These are phyloP conservation scores for Glyphotaelius pellucidus DNA, from an alignment of 2,888 invertebrate genomes.

Conservation along the genomic window DNA sequence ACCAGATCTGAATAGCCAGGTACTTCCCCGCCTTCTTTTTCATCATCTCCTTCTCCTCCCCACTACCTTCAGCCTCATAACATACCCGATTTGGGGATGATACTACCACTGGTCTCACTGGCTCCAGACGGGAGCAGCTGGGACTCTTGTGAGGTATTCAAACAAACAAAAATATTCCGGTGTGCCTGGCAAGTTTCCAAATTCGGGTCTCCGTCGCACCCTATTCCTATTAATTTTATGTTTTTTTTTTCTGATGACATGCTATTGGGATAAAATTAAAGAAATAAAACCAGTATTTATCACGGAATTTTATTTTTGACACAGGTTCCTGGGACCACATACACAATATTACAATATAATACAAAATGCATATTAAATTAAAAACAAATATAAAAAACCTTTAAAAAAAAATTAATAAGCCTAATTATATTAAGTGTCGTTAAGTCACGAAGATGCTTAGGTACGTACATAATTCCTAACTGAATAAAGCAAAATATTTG, in stretches of 20 bases:
- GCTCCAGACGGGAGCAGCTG: no score
- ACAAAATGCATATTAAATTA: not conserved
- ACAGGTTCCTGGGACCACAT: not conserved
- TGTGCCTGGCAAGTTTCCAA: no score
- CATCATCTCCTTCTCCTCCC: no score
- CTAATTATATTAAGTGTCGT: not conserved
- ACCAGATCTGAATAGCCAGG: no score
- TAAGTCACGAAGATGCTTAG: not conserved
- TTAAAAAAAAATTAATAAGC: not conserved
- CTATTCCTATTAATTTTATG: no score
- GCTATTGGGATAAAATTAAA: not conserved
- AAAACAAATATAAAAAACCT: not conserved
- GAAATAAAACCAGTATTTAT: not conserved
- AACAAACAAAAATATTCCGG: no score
- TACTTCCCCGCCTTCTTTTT: no score
- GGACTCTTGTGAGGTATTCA: no score
- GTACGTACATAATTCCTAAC: not conserved
- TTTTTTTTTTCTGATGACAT: not conserved
- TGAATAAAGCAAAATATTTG: not conserved
- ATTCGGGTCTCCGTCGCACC: no score
- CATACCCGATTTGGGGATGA: no score
- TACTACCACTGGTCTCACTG: no score
- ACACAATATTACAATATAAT: not conserved
- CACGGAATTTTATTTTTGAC: not conserved
- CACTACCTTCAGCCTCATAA: no score